Conservation (phyloP, 2,888 invertebrate genomes). For the Leucophenga maculata region DNA sequence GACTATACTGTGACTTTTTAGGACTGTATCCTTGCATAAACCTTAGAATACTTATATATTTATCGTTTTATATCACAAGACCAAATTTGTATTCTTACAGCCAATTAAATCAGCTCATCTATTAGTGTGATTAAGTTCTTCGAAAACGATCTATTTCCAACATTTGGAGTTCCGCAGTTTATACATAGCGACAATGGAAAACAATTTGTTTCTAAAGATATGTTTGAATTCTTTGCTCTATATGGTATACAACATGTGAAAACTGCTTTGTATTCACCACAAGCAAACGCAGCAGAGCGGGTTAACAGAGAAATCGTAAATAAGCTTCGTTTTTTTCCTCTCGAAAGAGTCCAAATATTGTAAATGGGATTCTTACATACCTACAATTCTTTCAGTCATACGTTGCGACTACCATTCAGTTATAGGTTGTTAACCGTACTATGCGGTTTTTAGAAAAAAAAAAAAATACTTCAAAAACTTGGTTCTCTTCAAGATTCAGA, state of each 20-base stretch:
- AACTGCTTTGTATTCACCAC: background rate
- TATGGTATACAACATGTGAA: background rate
- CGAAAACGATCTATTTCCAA: background rate
- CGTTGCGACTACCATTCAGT: too few species aligned
- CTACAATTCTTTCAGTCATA: too few species aligned
- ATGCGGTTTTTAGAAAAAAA: too few species aligned
- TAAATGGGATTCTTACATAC: too few species aligned
- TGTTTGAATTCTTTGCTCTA: background rate
- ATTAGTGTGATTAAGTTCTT: too few species aligned
- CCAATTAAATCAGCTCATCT: background rate
- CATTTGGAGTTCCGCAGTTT: background rate
- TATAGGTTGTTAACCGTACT: too few species aligned
- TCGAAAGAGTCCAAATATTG: too few species aligned
- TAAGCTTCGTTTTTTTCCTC: too few species aligned
- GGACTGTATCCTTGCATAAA: background rate
- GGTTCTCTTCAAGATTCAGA: too few species aligned
- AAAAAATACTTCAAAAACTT: too few species aligned
- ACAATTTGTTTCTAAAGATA: constrained; percentile 6
- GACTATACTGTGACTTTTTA: constrained; percentile 3
- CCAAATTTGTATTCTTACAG: background rate
- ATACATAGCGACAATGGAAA: constrained; percentile 5
- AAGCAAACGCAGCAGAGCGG: too few species aligned
- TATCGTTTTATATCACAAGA: background rate
- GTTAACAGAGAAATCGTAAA: too few species aligned
- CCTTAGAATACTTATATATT: background rate